These are phyloP conservation scores for Chaenocephalus aceratus DNA, from an alignment of 2,113 vertebrate species.

Conservation along the genomic window DNA sequence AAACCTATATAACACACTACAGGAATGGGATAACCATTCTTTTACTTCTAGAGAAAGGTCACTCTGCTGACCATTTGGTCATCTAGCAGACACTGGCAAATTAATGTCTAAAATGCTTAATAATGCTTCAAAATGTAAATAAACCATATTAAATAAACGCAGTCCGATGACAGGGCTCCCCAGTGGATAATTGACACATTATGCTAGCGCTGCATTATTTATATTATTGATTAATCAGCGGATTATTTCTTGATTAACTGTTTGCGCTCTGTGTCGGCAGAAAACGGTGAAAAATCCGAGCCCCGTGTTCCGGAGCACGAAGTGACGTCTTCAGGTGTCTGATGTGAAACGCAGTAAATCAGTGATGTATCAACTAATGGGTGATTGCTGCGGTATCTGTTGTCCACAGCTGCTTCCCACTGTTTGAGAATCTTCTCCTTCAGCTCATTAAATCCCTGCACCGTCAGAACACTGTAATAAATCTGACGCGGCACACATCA, in stretches of 20 bases:
- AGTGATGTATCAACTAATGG: slow-evolving; percentile 6
- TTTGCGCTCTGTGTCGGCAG: background rate
- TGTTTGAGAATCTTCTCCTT: background rate
- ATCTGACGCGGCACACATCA: slow-evolving; percentile 35
- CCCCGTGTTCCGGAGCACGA: background rate
- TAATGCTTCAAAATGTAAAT: no score
- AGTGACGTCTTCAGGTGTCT: background rate
- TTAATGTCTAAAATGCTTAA: background rate
- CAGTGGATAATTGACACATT: no score
- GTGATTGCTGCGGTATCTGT: background rate
- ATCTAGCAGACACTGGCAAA: background rate
- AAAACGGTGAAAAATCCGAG: background rate
- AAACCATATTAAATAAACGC: no score
- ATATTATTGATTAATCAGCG: background rate
- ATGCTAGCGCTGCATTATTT: background rate
- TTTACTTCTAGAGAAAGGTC: no score
- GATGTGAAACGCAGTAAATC: background rate
- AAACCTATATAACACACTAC: no score
- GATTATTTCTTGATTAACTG: no score
- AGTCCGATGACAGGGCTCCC: no score
- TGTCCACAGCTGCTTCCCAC: slow-evolving; percentile 37
- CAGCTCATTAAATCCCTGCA: slow-evolving; percentile 50
- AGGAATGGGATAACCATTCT: no score
- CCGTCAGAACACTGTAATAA: slow-evolving; percentile 47
- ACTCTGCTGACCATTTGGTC: no score